Percentiles rank a stretch among this genome's conserved stretches.
Evolutionary conservation across 1,140 invertebrate genomes (phyloP).

Genomic region (Zaprionus tsacasi): DNA sequence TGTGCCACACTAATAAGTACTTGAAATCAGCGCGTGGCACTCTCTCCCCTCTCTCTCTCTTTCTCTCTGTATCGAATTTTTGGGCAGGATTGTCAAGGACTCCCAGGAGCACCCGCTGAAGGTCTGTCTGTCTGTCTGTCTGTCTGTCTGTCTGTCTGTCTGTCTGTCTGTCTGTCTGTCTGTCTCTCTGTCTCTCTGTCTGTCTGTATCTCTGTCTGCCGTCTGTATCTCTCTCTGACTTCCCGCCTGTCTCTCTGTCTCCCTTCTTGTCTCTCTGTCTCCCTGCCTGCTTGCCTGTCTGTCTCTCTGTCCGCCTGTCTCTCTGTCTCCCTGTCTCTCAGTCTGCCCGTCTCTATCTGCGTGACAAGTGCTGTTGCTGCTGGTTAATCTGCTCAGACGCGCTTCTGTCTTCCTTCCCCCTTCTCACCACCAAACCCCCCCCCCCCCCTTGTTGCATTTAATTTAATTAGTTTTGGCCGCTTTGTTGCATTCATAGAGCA

Average conservation of each 20-base stretch:
- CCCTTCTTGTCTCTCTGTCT: background rate
- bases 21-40: conserved; percentile 56
- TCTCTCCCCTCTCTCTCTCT: background rate
- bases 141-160: background rate
- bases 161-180: background rate
- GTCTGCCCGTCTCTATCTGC: conserved; percentile 17
- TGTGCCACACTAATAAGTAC: conserved; percentile 70
- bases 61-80: background rate
- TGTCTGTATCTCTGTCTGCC: background rate
- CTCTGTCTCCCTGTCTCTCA: background rate
- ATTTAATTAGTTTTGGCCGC: conserved; percentile 75
- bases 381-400: conserved; percentile 22
- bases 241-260: background rate
- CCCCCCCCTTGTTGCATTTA: conserved; percentile 42
- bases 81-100: conserved; percentile 4
- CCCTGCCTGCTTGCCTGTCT: background rate
- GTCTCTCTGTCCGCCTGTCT: too few species aligned
- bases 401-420: background rate
- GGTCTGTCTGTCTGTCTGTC: background rate
- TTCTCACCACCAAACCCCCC: too few species aligned
- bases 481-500: conserved; percentile 33
- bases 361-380: conserved; percentile 59
- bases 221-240: too few species aligned
- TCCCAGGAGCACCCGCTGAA: background rate
- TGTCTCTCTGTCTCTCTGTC: background rate